phyloP scores from a whole-genome alignment of 2,888 invertebrate genomes.

The Eristalis pertinax region DNA sequence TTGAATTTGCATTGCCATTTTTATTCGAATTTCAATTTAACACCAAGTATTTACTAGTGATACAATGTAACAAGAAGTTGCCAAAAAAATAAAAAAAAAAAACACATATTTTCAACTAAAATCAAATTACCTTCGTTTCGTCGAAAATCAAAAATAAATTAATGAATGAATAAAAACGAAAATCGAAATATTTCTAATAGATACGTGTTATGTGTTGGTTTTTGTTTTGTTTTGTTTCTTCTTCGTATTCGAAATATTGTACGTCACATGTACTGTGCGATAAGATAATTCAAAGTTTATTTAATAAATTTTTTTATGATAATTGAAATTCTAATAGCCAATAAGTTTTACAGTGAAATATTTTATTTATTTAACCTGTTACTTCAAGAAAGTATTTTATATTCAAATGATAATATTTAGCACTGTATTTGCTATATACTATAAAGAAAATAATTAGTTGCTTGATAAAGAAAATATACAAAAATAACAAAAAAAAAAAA shows the following conservation, averaged over 20 bases:
- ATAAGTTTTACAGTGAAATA: conserved; percentile 71
- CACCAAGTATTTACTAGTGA: background rate
- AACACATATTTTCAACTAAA: conserved; percentile 27
- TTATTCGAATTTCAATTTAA: conserved; percentile 39
- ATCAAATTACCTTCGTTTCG: conserved; percentile 44
- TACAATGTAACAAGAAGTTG: conserved; percentile 37
- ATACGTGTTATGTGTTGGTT: conserved; percentile 37
- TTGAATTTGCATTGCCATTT: conserved; percentile 64
- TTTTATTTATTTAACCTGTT: conserved; percentile 72
- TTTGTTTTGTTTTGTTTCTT: background rate
- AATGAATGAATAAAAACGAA: conserved; percentile 3
- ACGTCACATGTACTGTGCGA: background rate
- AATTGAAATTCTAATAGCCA: conserved; percentile 65
- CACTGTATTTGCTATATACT: conserved; percentile 32
- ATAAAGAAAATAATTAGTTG: conserved; percentile 47
- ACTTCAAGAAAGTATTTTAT: conserved; percentile 63
- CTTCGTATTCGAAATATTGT: background rate
- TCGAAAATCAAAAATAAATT: conserved; percentile 1
- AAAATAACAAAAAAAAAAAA: conserved; percentile 32
- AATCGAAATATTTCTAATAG: conserved; percentile 30
- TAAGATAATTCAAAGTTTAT: conserved; percentile 28
- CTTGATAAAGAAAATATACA: conserved; percentile 60
- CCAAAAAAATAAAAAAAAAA: conserved; percentile 57
- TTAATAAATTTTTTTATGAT: conserved; percentile 41
- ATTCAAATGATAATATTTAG: conserved; percentile 54